These are phyloP conservation scores for Tenthredo amoena DNA, from an alignment of 2,888 invertebrate species.

Conservation along the genomic window DNA sequence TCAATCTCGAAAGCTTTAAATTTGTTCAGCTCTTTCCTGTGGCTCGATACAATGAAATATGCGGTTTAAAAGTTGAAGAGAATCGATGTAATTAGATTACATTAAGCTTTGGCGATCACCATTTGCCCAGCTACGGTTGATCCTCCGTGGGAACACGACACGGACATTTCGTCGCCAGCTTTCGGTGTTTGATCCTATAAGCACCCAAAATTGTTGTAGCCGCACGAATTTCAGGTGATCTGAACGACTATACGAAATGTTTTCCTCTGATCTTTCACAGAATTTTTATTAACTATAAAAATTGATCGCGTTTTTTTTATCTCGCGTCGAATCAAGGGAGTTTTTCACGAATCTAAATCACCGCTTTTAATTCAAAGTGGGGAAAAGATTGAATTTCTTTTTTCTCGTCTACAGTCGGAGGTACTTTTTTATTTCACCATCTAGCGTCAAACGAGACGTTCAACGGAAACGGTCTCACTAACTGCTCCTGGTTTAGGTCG, in stretches of 20 bases:
- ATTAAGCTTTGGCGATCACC: slow-evolving; percentile 45
- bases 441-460: neutral
- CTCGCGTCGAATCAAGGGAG: neutral
- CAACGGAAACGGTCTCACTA: slow-evolving; percentile 25
- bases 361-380: neutral
- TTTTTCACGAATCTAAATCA: neutral
- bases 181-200: slow-evolving; percentile 39
- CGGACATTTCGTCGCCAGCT: slow-evolving; percentile 22
- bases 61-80: slow-evolving; percentile 33
- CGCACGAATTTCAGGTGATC: neutral
- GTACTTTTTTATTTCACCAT: neutral
- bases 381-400: neutral
- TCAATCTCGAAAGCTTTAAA: neutral
- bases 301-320: neutral
- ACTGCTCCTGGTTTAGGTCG: neutral
- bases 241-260: neutral
- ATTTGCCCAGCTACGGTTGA: slow-evolving; percentile 9
- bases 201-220: slow-evolving; percentile 31
- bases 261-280: neutral
- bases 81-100: slow-evolving; percentile 41
- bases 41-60: neutral
- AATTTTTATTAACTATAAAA: neutral
- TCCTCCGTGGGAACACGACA: slow-evolving; percentile 34
- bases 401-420: neutral
- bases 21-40: neutral